Evolutionary conservation across 2,797 vertebrate species (phyloP).

Genomic region (Tragopan temminckii): DNA sequence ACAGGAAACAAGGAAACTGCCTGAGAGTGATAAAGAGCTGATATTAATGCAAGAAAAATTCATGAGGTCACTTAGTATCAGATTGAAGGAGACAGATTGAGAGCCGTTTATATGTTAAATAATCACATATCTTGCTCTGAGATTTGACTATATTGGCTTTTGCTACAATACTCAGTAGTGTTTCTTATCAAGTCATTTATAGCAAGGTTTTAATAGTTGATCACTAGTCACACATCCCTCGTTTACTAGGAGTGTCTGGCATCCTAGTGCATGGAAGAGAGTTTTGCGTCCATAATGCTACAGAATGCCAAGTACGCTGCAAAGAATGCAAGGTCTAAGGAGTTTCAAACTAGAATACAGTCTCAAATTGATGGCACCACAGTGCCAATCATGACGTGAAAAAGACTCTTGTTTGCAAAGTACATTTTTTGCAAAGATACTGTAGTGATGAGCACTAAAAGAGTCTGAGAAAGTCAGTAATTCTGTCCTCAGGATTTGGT

Average conservation of each 20-base stretch:
- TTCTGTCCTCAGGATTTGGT: neutral
- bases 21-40: neutral
- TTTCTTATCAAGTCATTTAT: neutral
- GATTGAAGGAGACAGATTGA: neutral
- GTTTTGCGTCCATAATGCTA: constrained; percentile 5
- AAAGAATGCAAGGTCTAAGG: constrained; percentile 34
- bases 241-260: constrained; percentile 28
- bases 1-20: neutral
- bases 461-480: constrained; percentile 27
- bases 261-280: neutral
- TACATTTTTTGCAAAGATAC: neutral
- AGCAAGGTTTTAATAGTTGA: neutral
- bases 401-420: neutral
- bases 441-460: neutral
- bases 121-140: neutral
- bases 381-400: neutral
- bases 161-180: neutral
- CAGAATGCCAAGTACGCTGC: constrained; percentile 53
- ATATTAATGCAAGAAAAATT: neutral
- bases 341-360: constrained; percentile 40
- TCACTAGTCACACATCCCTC: neutral
- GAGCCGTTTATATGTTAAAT: neutral
- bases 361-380: neutral
- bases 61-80: neutral
- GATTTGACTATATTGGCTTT: neutral